A percentile compares a stretch with the other conserved stretches of the same genome.
Evolutionary conservation across 2,797 vertebrate genomes (phyloP).

Genomic region (Nyctalus aviator): DNA sequence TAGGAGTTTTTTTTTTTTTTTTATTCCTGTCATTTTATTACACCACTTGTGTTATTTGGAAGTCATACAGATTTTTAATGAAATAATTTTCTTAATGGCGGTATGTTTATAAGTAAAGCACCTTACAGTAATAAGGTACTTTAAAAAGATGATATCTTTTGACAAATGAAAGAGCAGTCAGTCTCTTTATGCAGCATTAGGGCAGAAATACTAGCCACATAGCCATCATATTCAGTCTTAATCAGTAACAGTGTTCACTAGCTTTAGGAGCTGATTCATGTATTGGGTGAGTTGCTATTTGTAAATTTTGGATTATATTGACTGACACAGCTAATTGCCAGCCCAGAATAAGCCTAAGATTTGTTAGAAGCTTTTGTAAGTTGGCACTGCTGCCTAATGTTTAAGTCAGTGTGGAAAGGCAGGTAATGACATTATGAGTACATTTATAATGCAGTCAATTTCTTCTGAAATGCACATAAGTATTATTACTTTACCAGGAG

Average conservation of each 20-base stretch:
- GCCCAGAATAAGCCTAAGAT: conserved; percentile 84
- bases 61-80: conserved; percentile 67
- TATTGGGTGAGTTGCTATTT: conserved; percentile 86
- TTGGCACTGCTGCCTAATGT: conserved; percentile 81
- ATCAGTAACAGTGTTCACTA: conserved; percentile 87
- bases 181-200: conserved; percentile 76
- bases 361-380: conserved; percentile 85
- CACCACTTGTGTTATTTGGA: background rate
- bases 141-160: conserved; percentile 78
- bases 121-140: conserved; percentile 69
- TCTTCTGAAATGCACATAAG: conserved; percentile 86
- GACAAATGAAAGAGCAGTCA: conserved; percentile 77
- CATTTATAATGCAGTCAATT: conserved; percentile 86
- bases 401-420: conserved; percentile 83
- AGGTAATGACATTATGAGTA: conserved; percentile 88
- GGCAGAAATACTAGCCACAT: conserved; percentile 68
- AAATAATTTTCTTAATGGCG: conserved; percentile 67
- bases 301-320: conserved; percentile 87
- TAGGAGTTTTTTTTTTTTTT: background rate
- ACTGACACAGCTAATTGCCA: conserved; percentile 87
- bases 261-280: conserved; percentile 85
- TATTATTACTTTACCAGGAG: conserved; percentile 86
- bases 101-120: conserved; percentile 64
- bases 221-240: conserved; percentile 85
- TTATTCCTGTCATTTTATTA: conserved; percentile 21